Evolutionary conservation across 2,888 invertebrate species (phyloP), one percentile per base, ranked within the genome.

Genomic region (Drosophila paramelanica): DNA sequence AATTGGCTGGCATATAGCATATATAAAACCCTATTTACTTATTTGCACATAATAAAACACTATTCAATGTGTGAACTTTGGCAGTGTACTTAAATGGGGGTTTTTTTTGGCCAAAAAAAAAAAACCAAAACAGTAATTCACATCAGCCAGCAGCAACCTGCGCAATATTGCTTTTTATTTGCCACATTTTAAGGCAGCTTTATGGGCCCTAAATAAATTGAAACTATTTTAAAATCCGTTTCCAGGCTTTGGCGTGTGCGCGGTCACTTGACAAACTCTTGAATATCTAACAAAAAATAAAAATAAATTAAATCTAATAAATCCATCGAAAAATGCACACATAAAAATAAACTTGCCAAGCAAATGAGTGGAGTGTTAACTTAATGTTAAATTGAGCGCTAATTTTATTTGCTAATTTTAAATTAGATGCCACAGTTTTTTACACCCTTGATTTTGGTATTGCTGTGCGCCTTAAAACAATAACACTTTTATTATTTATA

Each of bases 361-460:
- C 51, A 39, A 56, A 25, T 60, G 58, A 72, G 59, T 80, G 80
- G 82, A 76, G 82, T 80, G 85, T 50, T 74, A 78, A 77, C 67
- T 72, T 42, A 42, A 61, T 60, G 52, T 68, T 68, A 73, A 72
- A 83, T 71, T 67, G 45, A 74, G 53, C 60, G 83, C 51, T 83
- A 83, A 87, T 87, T 83, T 58, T 17, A 20, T 36, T 65, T 60
- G 84, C 84, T 87, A 83, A 83, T 83, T 87, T 79, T 27, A 39
- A 73, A 76, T 83, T 76, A 82, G 52, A 51, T 52, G 58, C 31
- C 51, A 50, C 53, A 51, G 31, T 14, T 11, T 39, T 61, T 70
- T 70, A n/a, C 38, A 61, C 49, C 45, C 47, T 70, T 66, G 57
- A 59, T 57, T 67, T 67, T 11, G 58, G 50, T 43, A 14, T 71